Base-by-base conservation (phyloP, 2,888 invertebrate genomes). In the Venustoraphidia nigricollis region DNA sequence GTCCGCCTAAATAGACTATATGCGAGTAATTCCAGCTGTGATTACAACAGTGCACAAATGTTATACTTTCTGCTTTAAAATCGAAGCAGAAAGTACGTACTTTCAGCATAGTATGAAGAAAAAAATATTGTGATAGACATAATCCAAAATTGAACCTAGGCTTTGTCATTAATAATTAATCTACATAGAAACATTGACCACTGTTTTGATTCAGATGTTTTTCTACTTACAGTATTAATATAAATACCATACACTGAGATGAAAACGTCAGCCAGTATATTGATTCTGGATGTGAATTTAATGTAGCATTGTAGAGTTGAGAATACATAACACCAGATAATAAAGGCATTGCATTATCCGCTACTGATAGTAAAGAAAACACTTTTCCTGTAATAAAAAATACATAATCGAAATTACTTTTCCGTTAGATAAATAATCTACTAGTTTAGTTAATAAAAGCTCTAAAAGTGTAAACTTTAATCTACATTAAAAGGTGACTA, bases 271-370 rank as follows among this genome's bases (percentile, higher is more conserved):
- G 68, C 60, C 80, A 78, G 62, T 80, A 87, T 55, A 88, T 79
- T 0, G 79, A 72, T 51, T 73, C 73, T 8, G 79, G 73, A 51
- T 59, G 52, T 0, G 73, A 71, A 44, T 73, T 60, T 13, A 84
- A 69, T 0, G 84, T 82, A 0, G 76, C 76, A 52, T 79, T 79
- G 64, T 86, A 88, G 1, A 83, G 66, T 61, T 84, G 82, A 11
- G 79, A 74, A 61, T 87, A 88, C 39, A 83, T 66, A 2, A 81
- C 70, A 0, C 84, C 80, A 5, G 85, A 85, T 49, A 87, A 70
- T 57, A 88, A 70, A 0, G 83, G 85, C 38, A 85, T 80, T 0
- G 85, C 83, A 59, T 85, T 87, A 59, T 88, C 87, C 62, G 84
- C 86, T 1, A 86, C 85, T 0, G 86, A 78, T 8, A 89, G 67